phyloP scores from a whole-genome alignment of 1,140 invertebrate genomes.

The Drosophila miranda region DNA sequence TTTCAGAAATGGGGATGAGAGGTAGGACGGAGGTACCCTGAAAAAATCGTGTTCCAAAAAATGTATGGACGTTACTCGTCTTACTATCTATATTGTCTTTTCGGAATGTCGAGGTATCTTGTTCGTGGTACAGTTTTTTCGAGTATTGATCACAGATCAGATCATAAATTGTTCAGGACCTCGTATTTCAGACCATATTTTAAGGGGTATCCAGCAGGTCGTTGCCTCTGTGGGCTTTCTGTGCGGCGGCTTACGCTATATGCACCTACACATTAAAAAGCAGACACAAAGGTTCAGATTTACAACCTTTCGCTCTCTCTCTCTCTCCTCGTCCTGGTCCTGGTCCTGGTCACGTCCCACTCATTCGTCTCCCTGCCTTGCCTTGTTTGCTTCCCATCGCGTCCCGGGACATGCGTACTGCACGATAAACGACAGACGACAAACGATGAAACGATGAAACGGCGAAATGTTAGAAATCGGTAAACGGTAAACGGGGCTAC shows the following conservation, averaged over 20 bases:
- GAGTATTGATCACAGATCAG: too few species aligned
- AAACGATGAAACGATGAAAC: constrained; percentile 31
- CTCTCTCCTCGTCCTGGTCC: neutral
- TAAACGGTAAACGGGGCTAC: constrained; percentile 20
- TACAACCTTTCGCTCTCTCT: constrained; percentile 21
- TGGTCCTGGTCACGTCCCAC: neutral
- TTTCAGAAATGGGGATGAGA: too few species aligned
- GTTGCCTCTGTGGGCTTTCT: neutral
- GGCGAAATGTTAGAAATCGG: constrained; percentile 24
- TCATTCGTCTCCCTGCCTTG: neutral
- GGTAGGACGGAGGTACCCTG: too few species aligned
- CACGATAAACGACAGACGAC: constrained; percentile 14
- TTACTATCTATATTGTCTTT: too few species aligned
- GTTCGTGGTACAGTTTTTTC: too few species aligned
- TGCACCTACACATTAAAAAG: constrained; percentile 25
- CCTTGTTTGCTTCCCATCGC: constrained; percentile 31
- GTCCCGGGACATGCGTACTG: constrained; percentile 42
- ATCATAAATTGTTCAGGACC: too few species aligned
- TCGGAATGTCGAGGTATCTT: too few species aligned
- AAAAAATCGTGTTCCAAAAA: too few species aligned
- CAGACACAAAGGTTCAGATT: constrained; percentile 48
- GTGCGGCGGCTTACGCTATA: constrained; percentile 18
- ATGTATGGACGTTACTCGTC: too few species aligned
- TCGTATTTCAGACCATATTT: too few species aligned
- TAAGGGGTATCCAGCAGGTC: neutral